Percentiles rank a stretch among this genome's conserved stretches.
Evolutionary conservation across 2,888 invertebrate species (phyloP).

Genomic region (Drosophila flavopinicola): DNA sequence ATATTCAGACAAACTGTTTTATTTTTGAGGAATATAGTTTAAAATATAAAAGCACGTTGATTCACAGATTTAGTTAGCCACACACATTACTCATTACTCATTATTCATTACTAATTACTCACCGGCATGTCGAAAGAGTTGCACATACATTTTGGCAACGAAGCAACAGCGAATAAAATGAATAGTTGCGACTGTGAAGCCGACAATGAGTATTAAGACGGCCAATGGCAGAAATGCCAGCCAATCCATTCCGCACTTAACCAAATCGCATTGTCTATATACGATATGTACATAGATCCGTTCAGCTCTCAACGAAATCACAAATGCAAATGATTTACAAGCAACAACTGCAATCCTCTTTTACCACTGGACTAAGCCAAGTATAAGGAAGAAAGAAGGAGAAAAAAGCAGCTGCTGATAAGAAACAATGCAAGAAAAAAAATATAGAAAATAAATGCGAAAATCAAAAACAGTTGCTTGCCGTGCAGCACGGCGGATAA

Average conservation of each 20-base stretch:
- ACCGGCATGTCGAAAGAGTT: slow-evolving; percentile 47
- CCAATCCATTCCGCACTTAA: slow-evolving; percentile 36
- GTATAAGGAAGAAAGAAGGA: background rate
- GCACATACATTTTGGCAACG: slow-evolving; percentile 34
- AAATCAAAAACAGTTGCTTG: slow-evolving; percentile 23
- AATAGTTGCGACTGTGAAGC: slow-evolving; percentile 27
- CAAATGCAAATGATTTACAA: slow-evolving; percentile 47
- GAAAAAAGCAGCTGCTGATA: slow-evolving; percentile 13
- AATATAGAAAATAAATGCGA: slow-evolving; percentile 11
- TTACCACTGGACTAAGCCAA: background rate
- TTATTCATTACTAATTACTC: too few relatives aligned
- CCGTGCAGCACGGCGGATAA: background rate
- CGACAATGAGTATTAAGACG: slow-evolving; percentile 21
- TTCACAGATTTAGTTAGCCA: background rate
- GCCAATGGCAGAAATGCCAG: slow-evolving; percentile 43
- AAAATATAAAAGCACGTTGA: too few relatives aligned
- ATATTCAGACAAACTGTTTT: too few relatives aligned
- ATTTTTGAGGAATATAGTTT: too few relatives aligned
- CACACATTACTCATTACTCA: too few relatives aligned
- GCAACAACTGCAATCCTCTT: slow-evolving; percentile 6
- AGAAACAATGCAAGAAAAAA: slow-evolving; percentile 16
- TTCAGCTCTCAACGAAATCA: slow-evolving; percentile 35
- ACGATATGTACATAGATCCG: background rate
- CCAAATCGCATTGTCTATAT: slow-evolving; percentile 11
- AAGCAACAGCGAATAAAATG: slow-evolving; percentile 51